Percentiles rank a stretch among this genome's conserved stretches.
Conservation (phyloP, 2,797 vertebrate species). For the Sphaeramia orbicularis region DNA sequence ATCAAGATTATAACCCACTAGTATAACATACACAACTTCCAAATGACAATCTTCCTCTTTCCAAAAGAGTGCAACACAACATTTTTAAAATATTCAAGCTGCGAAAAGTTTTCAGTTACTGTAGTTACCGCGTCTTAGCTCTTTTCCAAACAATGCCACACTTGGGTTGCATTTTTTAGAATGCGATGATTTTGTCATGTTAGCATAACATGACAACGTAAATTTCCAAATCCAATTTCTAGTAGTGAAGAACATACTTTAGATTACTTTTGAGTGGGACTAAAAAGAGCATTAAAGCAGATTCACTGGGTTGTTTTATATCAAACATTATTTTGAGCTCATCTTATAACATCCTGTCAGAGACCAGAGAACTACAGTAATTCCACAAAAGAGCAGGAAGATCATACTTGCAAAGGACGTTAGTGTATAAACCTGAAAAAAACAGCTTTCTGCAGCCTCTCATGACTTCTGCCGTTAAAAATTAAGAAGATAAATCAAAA, state of each 20-base stretch:
- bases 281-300: neutral
- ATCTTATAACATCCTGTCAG: neutral
- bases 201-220: too few relatives aligned
- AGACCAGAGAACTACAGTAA: neutral
- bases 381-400: neutral
- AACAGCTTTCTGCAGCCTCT: neutral
- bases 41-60: conserved; percentile 72
- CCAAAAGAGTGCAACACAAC: conserved; percentile 24
- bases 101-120: neutral
- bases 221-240: too few relatives aligned
- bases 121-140: neutral
- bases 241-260: too few relatives aligned
- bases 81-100: neutral
- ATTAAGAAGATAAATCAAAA: too few relatives aligned
- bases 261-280: too few relatives aligned
- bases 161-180: too few relatives aligned
- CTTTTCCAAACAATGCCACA: neutral
- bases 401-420: too few relatives aligned
- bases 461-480: too few relatives aligned
- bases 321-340: neutral
- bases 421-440: too few relatives aligned
- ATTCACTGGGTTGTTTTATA: neutral
- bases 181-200: too few relatives aligned
- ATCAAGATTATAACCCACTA: conserved; percentile 75
- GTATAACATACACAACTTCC: conserved; percentile 39